Conservation (phyloP, 2,113 vertebrate genomes). For the Lagopus muta region DNA sequence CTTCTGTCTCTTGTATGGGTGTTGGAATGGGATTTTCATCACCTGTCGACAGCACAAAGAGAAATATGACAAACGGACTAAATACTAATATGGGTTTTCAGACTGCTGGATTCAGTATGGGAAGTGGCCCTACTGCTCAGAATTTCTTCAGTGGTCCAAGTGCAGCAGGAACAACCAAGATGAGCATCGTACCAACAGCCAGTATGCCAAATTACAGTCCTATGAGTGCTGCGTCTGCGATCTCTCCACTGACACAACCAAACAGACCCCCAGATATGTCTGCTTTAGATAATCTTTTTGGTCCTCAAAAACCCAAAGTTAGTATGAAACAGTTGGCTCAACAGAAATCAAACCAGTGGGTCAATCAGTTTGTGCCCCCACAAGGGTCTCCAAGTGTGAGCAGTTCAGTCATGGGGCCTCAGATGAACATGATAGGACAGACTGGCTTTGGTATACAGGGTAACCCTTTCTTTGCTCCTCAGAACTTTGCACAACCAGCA, state of each 20-base stretch:
- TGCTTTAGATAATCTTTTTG: constrained; percentile 92
- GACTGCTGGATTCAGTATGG: constrained; percentile 82
- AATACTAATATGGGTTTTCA: constrained; percentile 86
- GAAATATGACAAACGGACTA: constrained; percentile 86
- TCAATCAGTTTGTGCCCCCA: constrained; percentile 85
- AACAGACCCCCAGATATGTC: constrained; percentile 88
- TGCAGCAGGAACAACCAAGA: constrained; percentile 60
- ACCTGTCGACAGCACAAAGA: constrained; percentile 78
- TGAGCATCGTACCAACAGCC: constrained; percentile 81
- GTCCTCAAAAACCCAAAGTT: constrained; percentile 93
- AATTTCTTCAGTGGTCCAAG: constrained; percentile 81
- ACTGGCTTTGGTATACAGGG: constrained; percentile 91
- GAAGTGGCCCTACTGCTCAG: constrained; percentile 78
- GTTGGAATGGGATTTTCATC: constrained; percentile 79
- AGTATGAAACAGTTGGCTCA: constrained; percentile 93
- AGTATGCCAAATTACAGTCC: constrained; percentile 86
- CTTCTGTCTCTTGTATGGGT: constrained; percentile 77
- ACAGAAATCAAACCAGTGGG: constrained; percentile 87
- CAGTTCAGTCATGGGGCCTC: constrained; percentile 77
- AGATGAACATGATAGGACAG: constrained; percentile 76
- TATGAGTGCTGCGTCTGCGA: constrained; percentile 70
- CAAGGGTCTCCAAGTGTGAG: constrained; percentile 79
- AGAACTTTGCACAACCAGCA: constrained; percentile 91
- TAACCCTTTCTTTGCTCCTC: constrained; percentile 96
- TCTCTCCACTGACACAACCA: constrained; percentile 73